A percentile compares a stretch with the other conserved stretches of the same genome.
These are phyloP conservation scores for Epizoanthus scotinus DNA, from an alignment of 92 coral and sea anemone species.

Conservation along the genomic window DNA sequence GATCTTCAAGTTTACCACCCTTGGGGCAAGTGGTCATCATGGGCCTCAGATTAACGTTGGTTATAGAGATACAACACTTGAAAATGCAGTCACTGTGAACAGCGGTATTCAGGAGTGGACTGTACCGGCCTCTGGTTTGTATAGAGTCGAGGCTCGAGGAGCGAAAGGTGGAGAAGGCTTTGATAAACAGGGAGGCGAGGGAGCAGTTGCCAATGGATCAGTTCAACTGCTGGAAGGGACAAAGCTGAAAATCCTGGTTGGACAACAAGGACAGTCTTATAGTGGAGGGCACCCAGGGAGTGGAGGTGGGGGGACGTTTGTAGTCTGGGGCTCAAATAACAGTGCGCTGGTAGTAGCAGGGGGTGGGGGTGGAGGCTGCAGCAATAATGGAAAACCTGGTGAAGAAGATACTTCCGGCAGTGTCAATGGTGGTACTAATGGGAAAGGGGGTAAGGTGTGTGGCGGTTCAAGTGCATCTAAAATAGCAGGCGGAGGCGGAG, in stretches of 20 bases:
- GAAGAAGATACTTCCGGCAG: neutral
- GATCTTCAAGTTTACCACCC: neutral
- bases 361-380: neutral
- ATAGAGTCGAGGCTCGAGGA: neutral
- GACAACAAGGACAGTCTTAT: neutral
- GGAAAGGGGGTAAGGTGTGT: slow-evolving; percentile 2
- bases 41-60: neutral
- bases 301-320: slow-evolving; percentile 15
- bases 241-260: neutral
- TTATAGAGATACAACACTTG: slow-evolving; percentile 1
- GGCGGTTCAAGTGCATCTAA: neutral
- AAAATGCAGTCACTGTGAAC: neutral
- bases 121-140: slow-evolving; percentile 2
- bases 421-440: neutral
- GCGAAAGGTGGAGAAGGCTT: neutral
- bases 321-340: neutral
- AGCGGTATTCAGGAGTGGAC: slow-evolving; percentile 15
- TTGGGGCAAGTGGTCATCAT: neutral
- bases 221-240: neutral
- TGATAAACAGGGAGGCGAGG: neutral
- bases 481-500: slow-evolving; percentile 2
- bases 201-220: neutral
- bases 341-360: slow-evolving; percentile 8
- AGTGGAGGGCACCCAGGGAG: neutral
- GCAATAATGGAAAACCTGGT: neutral